These are phyloP conservation scores for Laupala kohalensis DNA, from an alignment of 1,140 invertebrate genomes.

Conservation along the genomic window DNA sequence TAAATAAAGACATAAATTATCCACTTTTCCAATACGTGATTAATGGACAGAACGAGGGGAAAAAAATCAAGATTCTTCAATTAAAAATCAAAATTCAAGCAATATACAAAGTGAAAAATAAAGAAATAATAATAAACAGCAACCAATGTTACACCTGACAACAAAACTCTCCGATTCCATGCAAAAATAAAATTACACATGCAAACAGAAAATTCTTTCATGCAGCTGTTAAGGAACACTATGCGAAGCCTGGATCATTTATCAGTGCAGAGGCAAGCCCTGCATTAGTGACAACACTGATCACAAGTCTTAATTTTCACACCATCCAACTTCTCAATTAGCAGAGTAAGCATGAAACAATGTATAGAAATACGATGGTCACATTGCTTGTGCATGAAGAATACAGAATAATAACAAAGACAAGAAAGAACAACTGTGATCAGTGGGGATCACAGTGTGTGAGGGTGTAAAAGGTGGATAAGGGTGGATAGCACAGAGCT, in stretches of 20 bases:
- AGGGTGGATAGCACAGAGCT: too few relatives aligned
- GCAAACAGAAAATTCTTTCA: not conserved
- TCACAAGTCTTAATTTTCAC: not conserved
- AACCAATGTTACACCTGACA: too few relatives aligned
- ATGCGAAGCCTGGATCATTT: not conserved
- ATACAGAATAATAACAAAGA: not conserved
- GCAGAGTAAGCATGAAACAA: not conserved
- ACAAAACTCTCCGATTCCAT: too few relatives aligned
- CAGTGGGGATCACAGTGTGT: too few relatives aligned
- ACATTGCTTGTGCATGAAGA: not conserved
- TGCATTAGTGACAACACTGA: not conserved
- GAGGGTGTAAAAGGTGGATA: too few relatives aligned
- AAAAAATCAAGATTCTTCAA: not conserved
- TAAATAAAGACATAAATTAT: too few relatives aligned
- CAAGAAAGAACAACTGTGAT: not conserved
- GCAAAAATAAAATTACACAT: too few relatives aligned
- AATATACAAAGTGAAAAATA: not conserved
- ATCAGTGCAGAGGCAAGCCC: not conserved
- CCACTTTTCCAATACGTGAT: not conserved
- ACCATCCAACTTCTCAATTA: not conserved
- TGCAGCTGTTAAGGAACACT: not conserved
- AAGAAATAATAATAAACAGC: not conserved
- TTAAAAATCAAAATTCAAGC: not conserved
- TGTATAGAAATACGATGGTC: not conserved
- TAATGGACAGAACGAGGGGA: not conserved